phyloP scores from a whole-genome alignment of 2,888 invertebrate genomes.

The Cerceris rybyensis region DNA sequence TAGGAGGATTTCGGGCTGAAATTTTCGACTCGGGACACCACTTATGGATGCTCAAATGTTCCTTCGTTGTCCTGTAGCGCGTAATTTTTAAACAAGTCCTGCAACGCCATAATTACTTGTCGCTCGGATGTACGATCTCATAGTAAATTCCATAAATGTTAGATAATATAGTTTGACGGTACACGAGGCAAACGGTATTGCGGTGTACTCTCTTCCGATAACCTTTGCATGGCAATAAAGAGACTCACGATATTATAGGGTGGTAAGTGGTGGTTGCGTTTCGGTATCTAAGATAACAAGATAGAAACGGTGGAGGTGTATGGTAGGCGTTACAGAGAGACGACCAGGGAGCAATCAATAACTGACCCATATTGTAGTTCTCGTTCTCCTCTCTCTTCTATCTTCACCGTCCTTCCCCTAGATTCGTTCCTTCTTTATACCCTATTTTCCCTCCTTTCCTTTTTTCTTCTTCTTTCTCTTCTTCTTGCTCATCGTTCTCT shows the following conservation, averaged over 20 bases:
- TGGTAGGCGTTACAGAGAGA: slow-evolving; percentile 76
- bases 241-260: slow-evolving; percentile 40
- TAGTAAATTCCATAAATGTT: neutral
- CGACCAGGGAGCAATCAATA: slow-evolving; percentile 78
- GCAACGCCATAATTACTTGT: slow-evolving; percentile 1
- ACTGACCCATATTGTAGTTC: slow-evolving; percentile 79
- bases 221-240: slow-evolving; percentile 52
- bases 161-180: neutral
- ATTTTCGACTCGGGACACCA: neutral
- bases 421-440: slow-evolving; percentile 37
- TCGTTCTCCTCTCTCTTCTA: slow-evolving; percentile 64
- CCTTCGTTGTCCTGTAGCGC: neutral
- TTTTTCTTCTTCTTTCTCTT: neutral
- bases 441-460: neutral
- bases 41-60: neutral
- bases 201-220: slow-evolving; percentile 31
- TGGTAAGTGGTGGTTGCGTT: slow-evolving; percentile 62
- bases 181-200: slow-evolving; percentile 37
- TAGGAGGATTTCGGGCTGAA: too few relatives aligned
- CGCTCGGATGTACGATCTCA: neutral
- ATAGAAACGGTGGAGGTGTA: slow-evolving; percentile 74
- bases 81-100: neutral
- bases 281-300: slow-evolving; percentile 77
- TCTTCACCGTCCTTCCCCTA: slow-evolving; percentile 42
- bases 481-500: neutral